Evolutionary conservation across 2,797 vertebrate species (phyloP), one percentile per base, ranked within the genome.

Genomic region (Saxicola maurus): DNA sequence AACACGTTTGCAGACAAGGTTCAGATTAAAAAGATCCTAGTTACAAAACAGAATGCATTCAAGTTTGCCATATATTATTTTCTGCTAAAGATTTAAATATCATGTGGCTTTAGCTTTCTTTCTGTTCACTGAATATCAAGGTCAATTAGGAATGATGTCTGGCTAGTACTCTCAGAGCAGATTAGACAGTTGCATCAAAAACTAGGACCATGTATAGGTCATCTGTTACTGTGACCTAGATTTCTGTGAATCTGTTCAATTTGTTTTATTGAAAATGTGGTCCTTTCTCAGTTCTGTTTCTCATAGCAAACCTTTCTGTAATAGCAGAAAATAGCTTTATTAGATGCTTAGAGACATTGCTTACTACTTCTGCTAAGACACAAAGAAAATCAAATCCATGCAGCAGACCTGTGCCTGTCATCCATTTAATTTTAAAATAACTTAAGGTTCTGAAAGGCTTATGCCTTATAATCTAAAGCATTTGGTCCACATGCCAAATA

Each of bases 81-180:
- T 71, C 72, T 91, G 71, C 74, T 85, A 81, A 95, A 96, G 87
- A 97, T 84, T 92, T 78, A 95, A 89, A 94, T 88, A 95, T 88
- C 91, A 94, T 94, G 95, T 89, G 93, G 75, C 96, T 96, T 94
- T 97, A 97, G 96, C 96, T 97, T 97, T 98, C 96, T 96, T 95
- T 97, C 96, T 97, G 96, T 96, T 98, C 98, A 98, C 73, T 98
- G 97, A 98, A 97, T 98, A 98, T 98, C 97, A 97, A 98, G 98
- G 98, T 97, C 97, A 97, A 98, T 98, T 98, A 98, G 96, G 96
- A 97, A 97, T 95, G 96, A 97, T 93, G 96, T 97, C 97, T 98
- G 97, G 96, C 89, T 96, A 95, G 96, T 95, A 76, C 95, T 97
- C 93, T 96, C 90, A 91, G 96, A 97, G 96, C 96, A 98, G 98